Evolutionary conservation across 1,140 invertebrate genomes (phyloP), one percentile per base, ranked within the genome.

Genomic region (Chymomyza costata): DNA sequence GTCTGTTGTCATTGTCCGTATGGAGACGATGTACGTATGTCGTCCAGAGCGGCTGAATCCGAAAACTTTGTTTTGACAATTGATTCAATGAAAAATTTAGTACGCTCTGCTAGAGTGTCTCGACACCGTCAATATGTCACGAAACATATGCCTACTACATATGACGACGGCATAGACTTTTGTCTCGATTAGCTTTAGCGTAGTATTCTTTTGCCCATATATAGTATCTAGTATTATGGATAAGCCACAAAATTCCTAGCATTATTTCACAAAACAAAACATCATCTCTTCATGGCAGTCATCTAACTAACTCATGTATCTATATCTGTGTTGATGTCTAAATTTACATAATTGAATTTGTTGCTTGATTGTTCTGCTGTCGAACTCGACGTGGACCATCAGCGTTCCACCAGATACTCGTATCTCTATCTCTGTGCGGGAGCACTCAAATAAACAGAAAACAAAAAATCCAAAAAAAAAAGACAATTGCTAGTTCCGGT

Each of bases 311-410:
- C 25, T 41, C 39, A 61, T 51, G 43, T 62, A 64, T 45, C 25
- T 44, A 25, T 53, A 41, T 53, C 47, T 35, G 46, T 71, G 60
- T 47, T 80, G 73, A 78, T 78, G 66, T 80, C 67, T 78, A 64
- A 76, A 83, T 83, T 83, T 83, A 83, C 80, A 83, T 83, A 83
- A 83, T 83, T 83, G 80, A 83, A 83, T 83, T 83, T 83, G 80
- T 83, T 83, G 73, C 73, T 80, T 73, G 74, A 80, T 80, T 80
- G 74, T 65, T 56, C 60, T 81, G 74, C 68, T 81, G 73, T 78
- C 73, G 73, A 80, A 15, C 8, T 28, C 3, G 2, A 1, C n/a
- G 6, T n/a, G 5, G 8, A n/a, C 38, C n/a, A 40, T 2, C 11
- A 13, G 19, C 18, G 28, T 21, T 1, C 40, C 14, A 13, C 25